Evolutionary conservation across 1,140 invertebrate species (phyloP), one percentile per base, ranked within the genome.

Genomic region (Platorchestia sp.): DNA sequence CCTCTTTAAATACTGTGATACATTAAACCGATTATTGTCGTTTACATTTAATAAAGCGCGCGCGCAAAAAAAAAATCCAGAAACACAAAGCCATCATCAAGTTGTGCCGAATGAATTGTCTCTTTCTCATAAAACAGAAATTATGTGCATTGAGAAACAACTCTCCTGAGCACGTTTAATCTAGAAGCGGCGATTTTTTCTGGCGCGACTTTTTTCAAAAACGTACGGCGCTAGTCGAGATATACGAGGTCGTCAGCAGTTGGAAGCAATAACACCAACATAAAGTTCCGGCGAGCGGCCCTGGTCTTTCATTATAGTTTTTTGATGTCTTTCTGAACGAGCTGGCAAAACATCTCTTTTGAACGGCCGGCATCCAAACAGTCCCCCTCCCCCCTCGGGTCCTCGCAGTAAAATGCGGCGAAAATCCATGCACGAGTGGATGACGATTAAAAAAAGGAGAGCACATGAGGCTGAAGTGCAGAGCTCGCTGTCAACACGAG

Each of bases 241-340:
- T 93, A 44, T 93, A 44, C 91, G 43, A 45, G 43, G 91, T 93
- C 91, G 91, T 93, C 91, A 93, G 91, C 43, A 93, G 91, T 93
- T 45, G 91, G 45, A n/a, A 93, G 91, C 91, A 93, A 93, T 93
- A 93, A 93, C 91, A 93, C 91, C 44, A 93, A 47, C 91, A 93
- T 93, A 93, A 93, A 93, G 91, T 93, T 93, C 45, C 43, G 91
- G 43, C 91, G 44, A 47, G 43, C 91, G 44, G 40, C 41, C 7
- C 91, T 93, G 91, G 91, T 93, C 91, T 93, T 93, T 93, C 91
- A 93, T 93, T 93, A 93, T 93, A 93, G 91, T 93, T 93, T 93
- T 93, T 93, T 93, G 91, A 93, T 93, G 91, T 93, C 91, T 47
- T 93, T 45, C 91, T 45, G 91, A 93, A 93, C 91, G 91, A 93